Base-by-base conservation (phyloP, 2,797 vertebrate species). In the Parauchenoglanis ngamensis region DNA sequence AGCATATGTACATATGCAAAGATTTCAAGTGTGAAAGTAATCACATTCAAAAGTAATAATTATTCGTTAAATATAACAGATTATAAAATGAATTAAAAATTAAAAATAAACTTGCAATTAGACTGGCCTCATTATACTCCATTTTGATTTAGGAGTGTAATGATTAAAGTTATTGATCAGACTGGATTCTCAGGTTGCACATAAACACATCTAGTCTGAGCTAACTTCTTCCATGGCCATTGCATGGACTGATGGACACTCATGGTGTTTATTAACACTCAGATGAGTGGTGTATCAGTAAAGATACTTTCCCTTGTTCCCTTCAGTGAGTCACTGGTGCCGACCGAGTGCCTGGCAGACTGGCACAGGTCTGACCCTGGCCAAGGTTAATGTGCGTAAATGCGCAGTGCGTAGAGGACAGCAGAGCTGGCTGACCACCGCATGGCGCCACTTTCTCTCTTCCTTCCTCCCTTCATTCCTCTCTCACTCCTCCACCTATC, bases 341-440 rank as follows among this genome's bases (percentile, higher is more conserved):
- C 65, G 28, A 68, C 83, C 46, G 61, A 87, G 85, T n/a, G 57
- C 81, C 23, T 46, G 57, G 46, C 83, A 85, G 84, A 86, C 81
- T 70, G 61, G 44, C 83, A 89, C 15, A 83, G 61, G 52, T 83
- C 84, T 89, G 87, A 87, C 87, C 87, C 44, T 59, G 73, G 85
- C 83, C 90, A 91, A 89, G 87, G 88, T 89, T 86, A 88, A 91
- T 86, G 85, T 84, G 25, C 59, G 52, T 83, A 83, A 67, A 82
- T 84, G 77, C 83, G 72, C 83, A 80, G 83, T 59, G 46, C 67
- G 85, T 28, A 86, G 56, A 73, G 87, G 79, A 78, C 82, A 87
- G 31, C 80, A 83, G 35, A 83, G n/a, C 73, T 77, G 46, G 21
- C 79, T 83, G 78, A 85, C 83, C 82, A 90, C 83, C 61, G 82